Conservation (phyloP, 2,797 vertebrate species). For the Falco naumanni region DNA sequence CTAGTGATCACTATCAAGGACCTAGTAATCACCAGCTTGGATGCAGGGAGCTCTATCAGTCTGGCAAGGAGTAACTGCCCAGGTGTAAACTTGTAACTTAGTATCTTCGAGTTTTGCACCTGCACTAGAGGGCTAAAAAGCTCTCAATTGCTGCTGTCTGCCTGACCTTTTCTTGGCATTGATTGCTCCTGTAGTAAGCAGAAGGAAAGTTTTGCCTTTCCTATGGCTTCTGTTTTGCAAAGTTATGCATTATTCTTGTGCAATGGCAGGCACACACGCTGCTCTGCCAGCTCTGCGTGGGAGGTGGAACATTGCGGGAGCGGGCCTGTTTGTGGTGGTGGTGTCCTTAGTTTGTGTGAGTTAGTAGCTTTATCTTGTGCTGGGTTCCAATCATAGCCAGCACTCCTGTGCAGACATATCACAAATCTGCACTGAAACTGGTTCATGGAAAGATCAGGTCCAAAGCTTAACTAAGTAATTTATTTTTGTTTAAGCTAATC, state of each 20-base stretch:
- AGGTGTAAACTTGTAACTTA: background rate
- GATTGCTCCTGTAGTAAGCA: background rate
- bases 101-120: background rate
- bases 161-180: background rate
- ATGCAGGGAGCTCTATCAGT: background rate
- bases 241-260: accelerated
- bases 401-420: background rate
- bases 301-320: background rate
- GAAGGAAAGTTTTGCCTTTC: background rate
- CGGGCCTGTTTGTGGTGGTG: background rate
- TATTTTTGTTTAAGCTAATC: background rate
- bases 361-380: background rate
- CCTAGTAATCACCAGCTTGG: background rate
- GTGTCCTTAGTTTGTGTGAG: background rate
- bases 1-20: no score
- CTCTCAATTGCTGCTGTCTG: background rate
- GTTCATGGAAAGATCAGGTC: background rate
- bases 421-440: background rate
- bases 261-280: background rate
- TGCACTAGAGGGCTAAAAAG: background rate
- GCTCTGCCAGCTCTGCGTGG: background rate
- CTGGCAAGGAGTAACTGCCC: background rate
- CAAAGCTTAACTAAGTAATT: background rate
- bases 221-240: background rate
- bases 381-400: background rate